These are phyloP conservation scores for Temnopleurus reevesii DNA, from an alignment of 53 echinoderm and acorn worm genomes.

Conservation along the genomic window DNA sequence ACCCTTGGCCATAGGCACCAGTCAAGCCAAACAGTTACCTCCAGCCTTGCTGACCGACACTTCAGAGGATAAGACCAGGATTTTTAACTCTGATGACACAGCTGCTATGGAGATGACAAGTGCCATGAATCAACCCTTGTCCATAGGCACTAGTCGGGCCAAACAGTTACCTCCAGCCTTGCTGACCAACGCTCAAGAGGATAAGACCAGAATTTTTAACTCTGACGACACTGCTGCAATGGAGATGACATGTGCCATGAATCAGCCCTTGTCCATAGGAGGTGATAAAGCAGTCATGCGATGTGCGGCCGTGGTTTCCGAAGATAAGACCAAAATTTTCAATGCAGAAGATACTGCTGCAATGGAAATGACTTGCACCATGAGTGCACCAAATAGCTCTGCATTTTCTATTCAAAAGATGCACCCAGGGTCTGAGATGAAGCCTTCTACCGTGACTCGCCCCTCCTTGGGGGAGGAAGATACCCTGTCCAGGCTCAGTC, in stretches of 20 bases:
- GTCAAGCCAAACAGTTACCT: not conserved
- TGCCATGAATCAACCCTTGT: not conserved
- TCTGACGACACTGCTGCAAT: not conserved
- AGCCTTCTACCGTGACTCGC: not conserved
- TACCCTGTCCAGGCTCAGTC: not conserved
- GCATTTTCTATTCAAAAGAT: not conserved
- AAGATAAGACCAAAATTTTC: slow-evolving; percentile 30
- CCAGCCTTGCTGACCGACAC: not conserved
- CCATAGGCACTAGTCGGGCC: not conserved
- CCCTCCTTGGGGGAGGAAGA: not conserved
- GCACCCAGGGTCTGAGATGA: not conserved
- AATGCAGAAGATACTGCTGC: slow-evolving; percentile 14
- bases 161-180: not conserved
- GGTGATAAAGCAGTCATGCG: no score
- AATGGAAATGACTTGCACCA: slow-evolving; percentile 41
- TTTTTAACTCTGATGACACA: not conserved
- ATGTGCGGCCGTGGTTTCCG: no score
- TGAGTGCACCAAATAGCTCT: not conserved
- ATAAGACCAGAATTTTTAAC: not conserved
- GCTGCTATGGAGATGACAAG: not conserved
- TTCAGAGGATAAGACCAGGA: not conserved
- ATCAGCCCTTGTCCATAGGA: no score
- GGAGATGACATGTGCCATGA: slow-evolving; percentile 17
- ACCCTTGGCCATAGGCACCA: not conserved
- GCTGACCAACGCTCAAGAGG: not conserved